Base-by-base conservation (phyloP, 92 coral and sea anemone species). In the Palythoa heliodiscus region DNA sequence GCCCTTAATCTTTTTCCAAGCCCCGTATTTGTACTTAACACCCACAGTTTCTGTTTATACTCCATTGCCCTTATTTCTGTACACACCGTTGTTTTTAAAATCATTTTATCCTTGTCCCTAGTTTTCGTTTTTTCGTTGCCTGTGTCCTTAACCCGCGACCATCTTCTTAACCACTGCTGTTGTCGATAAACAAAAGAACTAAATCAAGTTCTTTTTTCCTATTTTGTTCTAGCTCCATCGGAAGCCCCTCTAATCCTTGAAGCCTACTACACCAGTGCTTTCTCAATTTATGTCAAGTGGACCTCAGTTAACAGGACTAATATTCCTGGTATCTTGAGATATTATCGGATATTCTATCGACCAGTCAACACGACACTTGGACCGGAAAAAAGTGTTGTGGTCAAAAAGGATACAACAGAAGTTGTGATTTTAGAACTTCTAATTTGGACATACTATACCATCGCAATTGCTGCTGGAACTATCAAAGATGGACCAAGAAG, bases 251-350 rank as follows among this genome's bases (percentile, higher is more conserved):
- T 38, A 24, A 73, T 70, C 79, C 19, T 82, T 15, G 67, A 55
- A 6, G 77, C 83, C 13, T 16, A 39, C 23, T 22, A 82, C 37
- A 82, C 75, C 83, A 82, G 82, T 12, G 43, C 68, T 12, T 87
- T 85, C 29, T 73, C 78, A 20, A 82, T 82, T 1, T 71, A 82
- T 54, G 53, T 87, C 7, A 73, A 63, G 24, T 87, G 90, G 90
- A 58, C 12, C 17, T 24, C 70, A 77, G 17, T 58, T 7, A 29
- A 57, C 20, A 23, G 13, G 24, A 19, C 10, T 25, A 47, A 17
- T 2, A 15, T 77, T 9, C 71, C 55, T 24, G 83, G 83, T 61
- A 78, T 78, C 73, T 25, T 78, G 50, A 40, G 83, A 78, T 78
- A 63, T 29, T 78, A 78, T 20, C 83, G 83, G 6, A 14, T 78